A percentile compares a stretch with the other conserved stretches of the same genome.
phyloP scores from a whole-genome alignment of 2,888 invertebrate species.

The Caenorhabditis angaria region DNA sequence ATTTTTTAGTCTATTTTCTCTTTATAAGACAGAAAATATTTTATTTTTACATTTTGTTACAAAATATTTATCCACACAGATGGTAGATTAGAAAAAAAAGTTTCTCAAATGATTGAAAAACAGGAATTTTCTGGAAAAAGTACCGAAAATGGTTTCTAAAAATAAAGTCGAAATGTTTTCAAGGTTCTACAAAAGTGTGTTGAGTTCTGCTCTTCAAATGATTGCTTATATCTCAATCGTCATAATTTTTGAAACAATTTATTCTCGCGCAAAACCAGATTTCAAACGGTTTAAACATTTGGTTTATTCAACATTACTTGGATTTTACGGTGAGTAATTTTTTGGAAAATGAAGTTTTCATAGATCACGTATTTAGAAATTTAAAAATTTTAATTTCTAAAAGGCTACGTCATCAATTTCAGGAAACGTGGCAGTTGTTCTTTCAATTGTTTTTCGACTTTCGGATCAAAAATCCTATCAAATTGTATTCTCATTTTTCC shows the following conservation, averaged over 20 bases:
- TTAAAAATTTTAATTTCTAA: background rate
- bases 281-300: conserved; percentile 12
- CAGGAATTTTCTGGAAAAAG: too few species aligned
- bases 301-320: conserved; percentile 47
- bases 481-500: conserved; percentile 65
- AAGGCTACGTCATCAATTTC: too few species aligned
- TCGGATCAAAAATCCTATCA: conserved; percentile 58
- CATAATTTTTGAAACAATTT: conserved; percentile 19
- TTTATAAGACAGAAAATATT: too few species aligned
- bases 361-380: background rate
- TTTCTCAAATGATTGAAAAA: too few species aligned
- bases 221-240: conserved; percentile 30
- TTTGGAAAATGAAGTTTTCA: background rate
- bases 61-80: too few species aligned
- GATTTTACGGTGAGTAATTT: conserved; percentile 59
- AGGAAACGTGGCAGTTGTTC: conserved; percentile 66
- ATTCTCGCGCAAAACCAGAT: background rate
- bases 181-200: conserved; percentile 51
- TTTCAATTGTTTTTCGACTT: conserved; percentile 66
- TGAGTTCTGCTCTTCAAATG: conserved; percentile 37
- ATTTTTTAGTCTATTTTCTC: too few species aligned
- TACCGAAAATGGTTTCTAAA: too few species aligned
- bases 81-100: too few species aligned
- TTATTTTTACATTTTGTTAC: too few species aligned
- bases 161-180: conserved; percentile 7